These are phyloP conservation scores for Limnephilus auricula DNA, from an alignment of 2,888 invertebrate genomes.

Conservation along the genomic window DNA sequence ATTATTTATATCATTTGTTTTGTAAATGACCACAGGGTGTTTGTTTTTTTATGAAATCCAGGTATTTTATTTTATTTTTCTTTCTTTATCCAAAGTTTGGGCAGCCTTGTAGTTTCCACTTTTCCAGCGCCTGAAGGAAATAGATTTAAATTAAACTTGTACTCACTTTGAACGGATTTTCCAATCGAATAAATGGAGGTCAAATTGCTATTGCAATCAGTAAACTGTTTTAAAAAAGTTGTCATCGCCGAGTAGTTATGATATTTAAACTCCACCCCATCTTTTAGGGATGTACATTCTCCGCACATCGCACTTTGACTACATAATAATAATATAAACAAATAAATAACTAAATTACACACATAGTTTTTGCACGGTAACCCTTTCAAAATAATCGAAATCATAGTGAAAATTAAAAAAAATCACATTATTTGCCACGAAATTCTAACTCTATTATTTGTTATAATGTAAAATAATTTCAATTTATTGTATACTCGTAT, in stretches of 20 bases:
- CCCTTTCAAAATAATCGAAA: not conserved
- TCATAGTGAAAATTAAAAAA: not conserved
- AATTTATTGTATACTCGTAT: not conserved
- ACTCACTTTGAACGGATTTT: conserved; percentile 76
- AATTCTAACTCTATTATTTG: not conserved
- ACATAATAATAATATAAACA: not conserved
- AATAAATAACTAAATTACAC: conserved; percentile 12
- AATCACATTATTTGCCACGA: not conserved
- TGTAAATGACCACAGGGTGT: too few relatives aligned
- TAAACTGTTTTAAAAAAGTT: conserved; percentile 71
- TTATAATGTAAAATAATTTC: not conserved
- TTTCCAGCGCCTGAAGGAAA: too few relatives aligned
- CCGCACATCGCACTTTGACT: conserved; percentile 6
- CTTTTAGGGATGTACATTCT: not conserved
- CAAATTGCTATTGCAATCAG: conserved; percentile 70
- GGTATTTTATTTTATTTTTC: too few relatives aligned
- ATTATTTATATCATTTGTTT: too few relatives aligned
- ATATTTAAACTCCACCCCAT: conserved; percentile 70
- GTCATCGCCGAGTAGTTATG: conserved; percentile 74
- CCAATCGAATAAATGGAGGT: conserved; percentile 77
- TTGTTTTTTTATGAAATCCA: too few relatives aligned
- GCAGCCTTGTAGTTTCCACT: too few relatives aligned
- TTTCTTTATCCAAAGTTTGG: too few relatives aligned
- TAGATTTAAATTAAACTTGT: not conserved
- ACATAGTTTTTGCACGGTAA: not conserved